Conservation (phyloP, 2,797 vertebrate genomes). For the Mionectes olivaceus region DNA sequence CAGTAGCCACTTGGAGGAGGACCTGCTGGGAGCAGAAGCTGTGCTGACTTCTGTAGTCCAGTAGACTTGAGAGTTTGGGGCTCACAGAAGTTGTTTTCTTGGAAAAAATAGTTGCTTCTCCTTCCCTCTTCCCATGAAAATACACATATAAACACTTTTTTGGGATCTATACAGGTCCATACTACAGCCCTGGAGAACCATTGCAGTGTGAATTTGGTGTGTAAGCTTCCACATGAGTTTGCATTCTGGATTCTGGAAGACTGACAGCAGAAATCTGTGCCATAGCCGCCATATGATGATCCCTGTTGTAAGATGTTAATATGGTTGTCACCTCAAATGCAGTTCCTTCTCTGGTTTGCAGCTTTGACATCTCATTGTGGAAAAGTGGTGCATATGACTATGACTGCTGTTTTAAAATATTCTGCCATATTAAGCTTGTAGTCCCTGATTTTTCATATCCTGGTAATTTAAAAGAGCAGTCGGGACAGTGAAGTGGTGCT, state of each 20-base stretch:
- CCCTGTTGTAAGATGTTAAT: fast-evolving
- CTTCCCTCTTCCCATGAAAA: neutral
- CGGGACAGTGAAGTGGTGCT: neutral
- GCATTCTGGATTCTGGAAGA: neutral
- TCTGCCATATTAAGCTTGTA: neutral
- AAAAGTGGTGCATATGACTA: neutral
- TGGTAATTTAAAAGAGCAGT: neutral
- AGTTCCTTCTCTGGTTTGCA: neutral
- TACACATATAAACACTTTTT: neutral
- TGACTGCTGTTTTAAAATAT: neutral
- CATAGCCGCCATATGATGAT: fast-evolving
- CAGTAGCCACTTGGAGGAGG: neutral
- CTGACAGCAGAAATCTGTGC: neutral
- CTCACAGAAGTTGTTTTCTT: neutral
- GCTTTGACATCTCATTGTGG: neutral
- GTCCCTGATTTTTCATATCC: neutral
- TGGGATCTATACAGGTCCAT: neutral
- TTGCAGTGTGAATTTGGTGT: neutral
- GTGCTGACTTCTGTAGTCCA: neutral
- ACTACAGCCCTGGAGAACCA: neutral
- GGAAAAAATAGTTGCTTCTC: neutral
- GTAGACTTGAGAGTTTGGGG: neutral
- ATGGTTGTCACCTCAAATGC: neutral
- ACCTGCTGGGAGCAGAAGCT: neutral
- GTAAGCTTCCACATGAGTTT: neutral